Conservation (phyloP, 2,888 invertebrate species). For the Willowsia nigromaculata region DNA sequence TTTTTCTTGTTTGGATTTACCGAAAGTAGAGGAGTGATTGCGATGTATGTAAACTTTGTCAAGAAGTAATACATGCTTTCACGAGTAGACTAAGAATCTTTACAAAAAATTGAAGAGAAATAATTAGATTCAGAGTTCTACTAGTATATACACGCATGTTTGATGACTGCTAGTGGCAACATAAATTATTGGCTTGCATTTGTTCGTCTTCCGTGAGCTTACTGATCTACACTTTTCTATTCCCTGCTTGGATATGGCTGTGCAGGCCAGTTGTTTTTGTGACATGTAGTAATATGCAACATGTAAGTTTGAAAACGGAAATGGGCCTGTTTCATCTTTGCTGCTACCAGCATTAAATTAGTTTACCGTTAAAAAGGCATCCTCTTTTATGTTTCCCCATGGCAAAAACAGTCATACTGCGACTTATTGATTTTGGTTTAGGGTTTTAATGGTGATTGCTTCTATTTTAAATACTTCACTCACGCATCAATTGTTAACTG, state of each 20-base stretch:
- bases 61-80: no score
- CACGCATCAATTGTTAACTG: no score
- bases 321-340: background rate
- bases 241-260: background rate
- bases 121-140: background rate
- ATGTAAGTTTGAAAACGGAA: background rate
- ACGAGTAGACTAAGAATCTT: background rate
- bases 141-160: background rate
- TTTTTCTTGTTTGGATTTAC: background rate
- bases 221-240: background rate
- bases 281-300: background rate
- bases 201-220: background rate
- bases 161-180: background rate
- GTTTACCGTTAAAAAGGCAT: background rate
- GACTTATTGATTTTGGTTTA: no score
- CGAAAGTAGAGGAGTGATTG: background rate
- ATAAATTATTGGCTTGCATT: background rate
- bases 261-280: background rate
- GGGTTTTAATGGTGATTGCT: no score
- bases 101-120: background rate
- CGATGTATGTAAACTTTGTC: no score
- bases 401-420: no score
- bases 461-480: no score
- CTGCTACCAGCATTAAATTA: background rate
- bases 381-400: background rate